Percentiles rank a stretch among this genome's conserved stretches.
Conservation (phyloP, 2,888 invertebrate species). For the Anticlea derivata region DNA sequence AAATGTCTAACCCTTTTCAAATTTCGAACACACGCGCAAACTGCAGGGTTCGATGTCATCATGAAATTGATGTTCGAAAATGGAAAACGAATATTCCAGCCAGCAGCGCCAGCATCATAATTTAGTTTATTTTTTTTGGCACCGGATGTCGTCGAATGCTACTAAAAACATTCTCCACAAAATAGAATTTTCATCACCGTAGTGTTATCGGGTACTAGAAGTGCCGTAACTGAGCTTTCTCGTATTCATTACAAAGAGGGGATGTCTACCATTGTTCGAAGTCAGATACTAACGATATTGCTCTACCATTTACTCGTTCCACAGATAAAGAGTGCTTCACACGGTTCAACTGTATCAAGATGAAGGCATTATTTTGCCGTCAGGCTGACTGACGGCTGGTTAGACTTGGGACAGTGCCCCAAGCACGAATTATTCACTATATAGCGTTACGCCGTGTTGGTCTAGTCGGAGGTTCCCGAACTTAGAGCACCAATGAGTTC, state of each 20-base stretch:
- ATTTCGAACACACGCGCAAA: conserved; percentile 11
- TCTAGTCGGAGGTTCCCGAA: too few relatives aligned
- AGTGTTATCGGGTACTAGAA: conserved; percentile 33
- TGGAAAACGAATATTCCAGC: conserved; percentile 19
- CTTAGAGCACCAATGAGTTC: too few relatives aligned
- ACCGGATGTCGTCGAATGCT: conserved; percentile 20
- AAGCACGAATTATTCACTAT: too few relatives aligned
- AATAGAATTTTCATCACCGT: conserved; percentile 30
- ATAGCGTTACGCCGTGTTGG: too few relatives aligned
- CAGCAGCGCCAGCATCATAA: conserved; percentile 10
- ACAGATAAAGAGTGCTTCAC: conserved; percentile 63
- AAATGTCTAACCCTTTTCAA: neutral
- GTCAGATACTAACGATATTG: conserved; percentile 65
- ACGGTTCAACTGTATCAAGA: conserved; percentile 51
- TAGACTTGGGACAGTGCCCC: conserved; percentile 27
- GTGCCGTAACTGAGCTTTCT: conserved; percentile 47
- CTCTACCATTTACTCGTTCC: conserved; percentile 59
- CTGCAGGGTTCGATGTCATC: neutral
- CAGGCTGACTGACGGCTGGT: conserved; percentile 33
- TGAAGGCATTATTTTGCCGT: conserved; percentile 52
- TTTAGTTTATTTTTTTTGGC: conserved; percentile 24
- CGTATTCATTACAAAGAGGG: conserved; percentile 60
- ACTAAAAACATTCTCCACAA: conserved; percentile 38
- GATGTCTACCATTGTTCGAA: conserved; percentile 60
- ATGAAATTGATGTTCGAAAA: conserved; percentile 20